Base-by-base conservation (phyloP, 2,888 invertebrate genomes). In the Leptarthrus brevirostris region DNA sequence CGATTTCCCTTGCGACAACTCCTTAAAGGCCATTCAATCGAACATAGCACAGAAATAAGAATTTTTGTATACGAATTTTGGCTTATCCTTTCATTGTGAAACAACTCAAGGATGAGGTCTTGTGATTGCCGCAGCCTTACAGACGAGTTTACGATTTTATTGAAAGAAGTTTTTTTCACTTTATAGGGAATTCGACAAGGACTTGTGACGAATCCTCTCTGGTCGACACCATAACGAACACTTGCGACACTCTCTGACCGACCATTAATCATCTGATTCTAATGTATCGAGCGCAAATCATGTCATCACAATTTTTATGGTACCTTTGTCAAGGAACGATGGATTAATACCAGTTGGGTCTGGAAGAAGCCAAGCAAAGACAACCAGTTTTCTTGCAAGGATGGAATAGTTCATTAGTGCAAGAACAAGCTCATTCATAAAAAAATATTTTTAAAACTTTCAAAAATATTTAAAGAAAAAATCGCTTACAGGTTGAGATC, bases 131-230 rank as follows among this genome's bases (percentile, higher is more conserved):
- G 47, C n/a, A 66, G 34, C 14, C 24, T 22, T n/a, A n/a, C n/a
- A n/a, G n/a, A n/a, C n/a, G 44, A 66, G 44, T 66, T 66, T 66
- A 47, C 16, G 64, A 66, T 47, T 66, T 66, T 66, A 66, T 66
- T 66, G 64, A 47, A 24, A 66, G 47, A 26, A 47, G 44, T 66
- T 66, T 66, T n/a, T 66, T 66, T 47, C 24, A 64, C 61, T 70
- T 74, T 69, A 47, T 20, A 56, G 36, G 30, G 47, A 49, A 72
- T 71, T 72, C 66, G 64, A 72, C 64, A 72, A 74, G 74, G 72
- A 72, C 74, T 74, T 74, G 72, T 74, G 72, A 74, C 74, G 74
- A 74, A 74, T 74, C 40, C 61, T 74, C 71, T 30, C 26, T 16
- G 58, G 36, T 66, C 64, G 44, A 47, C 47, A 18, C 22, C 8